These are phyloP conservation scores for Dinomys branickii DNA, from an alignment of 2,113 vertebrate species.

Conservation along the genomic window DNA sequence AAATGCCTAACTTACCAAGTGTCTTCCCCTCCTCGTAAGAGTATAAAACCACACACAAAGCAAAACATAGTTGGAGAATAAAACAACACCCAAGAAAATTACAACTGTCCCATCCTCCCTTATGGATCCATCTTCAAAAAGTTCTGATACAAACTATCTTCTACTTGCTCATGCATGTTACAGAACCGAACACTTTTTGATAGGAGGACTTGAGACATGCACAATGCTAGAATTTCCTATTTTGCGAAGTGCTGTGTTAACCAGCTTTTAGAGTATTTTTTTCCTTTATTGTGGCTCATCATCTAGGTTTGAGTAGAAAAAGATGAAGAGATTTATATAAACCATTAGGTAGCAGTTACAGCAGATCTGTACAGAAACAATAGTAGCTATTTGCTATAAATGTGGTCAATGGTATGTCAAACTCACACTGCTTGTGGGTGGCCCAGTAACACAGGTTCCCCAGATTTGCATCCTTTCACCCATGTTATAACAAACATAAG, in stretches of 20 bases:
- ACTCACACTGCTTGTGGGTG: background rate
- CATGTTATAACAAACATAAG: background rate
- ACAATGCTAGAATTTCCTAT: conserved; percentile 22
- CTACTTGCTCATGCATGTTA: background rate
- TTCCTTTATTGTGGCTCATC: conserved; percentile 18
- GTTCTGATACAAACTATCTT: background rate
- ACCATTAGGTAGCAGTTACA: background rate
- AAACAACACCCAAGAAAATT: background rate
- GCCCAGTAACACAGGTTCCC: background rate
- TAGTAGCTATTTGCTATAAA: background rate
- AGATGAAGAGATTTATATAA: background rate
- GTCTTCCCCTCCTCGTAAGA: background rate
- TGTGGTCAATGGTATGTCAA: background rate
- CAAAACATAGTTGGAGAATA: conserved; percentile 23
- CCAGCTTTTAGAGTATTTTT: background rate
- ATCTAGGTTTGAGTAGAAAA: background rate
- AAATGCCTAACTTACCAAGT: background rate
- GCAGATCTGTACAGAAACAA: background rate
- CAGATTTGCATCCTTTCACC: background rate
- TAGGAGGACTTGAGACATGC: background rate
- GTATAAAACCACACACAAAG: background rate
- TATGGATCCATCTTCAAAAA: background rate
- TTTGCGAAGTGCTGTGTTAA: background rate
- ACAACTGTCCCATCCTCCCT: background rate
- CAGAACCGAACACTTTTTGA: background rate